Base-by-base conservation (phyloP, 2,888 invertebrate genomes). In the Phaedon cochleariae region DNA sequence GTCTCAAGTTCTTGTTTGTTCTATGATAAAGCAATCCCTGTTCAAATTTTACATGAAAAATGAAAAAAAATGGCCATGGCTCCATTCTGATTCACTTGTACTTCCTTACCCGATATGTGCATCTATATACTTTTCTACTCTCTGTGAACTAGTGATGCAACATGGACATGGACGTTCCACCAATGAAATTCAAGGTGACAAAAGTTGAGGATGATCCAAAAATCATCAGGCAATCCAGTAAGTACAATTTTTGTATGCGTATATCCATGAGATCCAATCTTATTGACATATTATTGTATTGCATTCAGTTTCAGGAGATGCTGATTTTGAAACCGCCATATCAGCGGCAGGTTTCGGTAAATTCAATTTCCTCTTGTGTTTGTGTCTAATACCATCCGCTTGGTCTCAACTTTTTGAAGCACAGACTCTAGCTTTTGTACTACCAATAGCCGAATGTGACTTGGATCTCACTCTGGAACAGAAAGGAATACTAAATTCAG, bases 381-480 rank as follows among this genome's bases (percentile, higher is more conserved):
- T 91, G 71, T 86, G 89, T 65, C 84, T 87, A 0, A 78, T 90
- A 59, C 89, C 91, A 0, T 88, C 89, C 21, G 88, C 87, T 75
- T 89, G 90, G 85, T 86, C 90, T 12, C 86, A 88, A 9, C 86
- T 90, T 15, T 90, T 90, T 64, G 91, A 92, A 76, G 89, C 90
- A 65, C 89, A 90, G 60, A 88, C 90, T 1, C 87, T 89, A 73
- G 90, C 92, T 0, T 93, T 90, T 78, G 88, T 92, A 73, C 85
- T 92, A 77, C 91, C 92, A 0, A 86, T 89, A 26, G 91, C 92
- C 0, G 90, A 92, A 78, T 93, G 93, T 75, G 91, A 92, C 76
- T 86, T 93, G 75, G 81, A 88, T 45, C 84, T 93, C 37, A 86
- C 88, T 1, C 81, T 90, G 17, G 77, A 90, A 18, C 88, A 91